These are phyloP conservation scores for Notamacropus eugenii DNA, from an alignment of 2,797 vertebrate genomes.

Conservation along the genomic window DNA sequence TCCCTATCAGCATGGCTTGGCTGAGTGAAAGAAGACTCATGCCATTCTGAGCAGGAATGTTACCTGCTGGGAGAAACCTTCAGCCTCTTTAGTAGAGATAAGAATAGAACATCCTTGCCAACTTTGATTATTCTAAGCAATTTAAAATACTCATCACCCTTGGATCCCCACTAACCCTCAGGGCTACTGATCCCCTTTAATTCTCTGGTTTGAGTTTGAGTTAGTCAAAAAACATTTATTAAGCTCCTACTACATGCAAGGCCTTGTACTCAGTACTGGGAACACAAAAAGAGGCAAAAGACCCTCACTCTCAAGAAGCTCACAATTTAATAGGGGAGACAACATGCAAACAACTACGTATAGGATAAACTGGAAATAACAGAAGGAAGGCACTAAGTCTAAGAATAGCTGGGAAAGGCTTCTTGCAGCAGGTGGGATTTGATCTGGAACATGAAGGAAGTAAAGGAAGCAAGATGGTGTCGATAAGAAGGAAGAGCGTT, in stretches of 20 bases:
- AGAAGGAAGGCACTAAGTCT: background rate
- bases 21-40: constrained; percentile 79
- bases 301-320: background rate
- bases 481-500: background rate
- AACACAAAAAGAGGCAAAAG: background rate
- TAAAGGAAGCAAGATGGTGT: background rate
- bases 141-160: background rate
- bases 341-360: background rate
- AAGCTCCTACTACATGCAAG: background rate
- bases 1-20: constrained; percentile 84
- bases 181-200: background rate
- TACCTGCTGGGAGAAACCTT: constrained; percentile 79
- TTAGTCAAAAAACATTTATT: background rate
- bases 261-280: background rate
- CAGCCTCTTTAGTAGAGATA: background rate
- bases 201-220: background rate
- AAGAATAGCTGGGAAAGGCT: background rate
- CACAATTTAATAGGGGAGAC: background rate
- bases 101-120: background rate
- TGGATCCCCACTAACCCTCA: background rate
- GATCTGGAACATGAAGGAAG: background rate
- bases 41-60: constrained; percentile 84
- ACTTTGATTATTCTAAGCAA: background rate
- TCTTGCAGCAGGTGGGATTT: background rate
- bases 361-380: background rate